phyloP scores from a whole-genome alignment of 2,797 vertebrate genomes.

The Aythya fuligula region DNA sequence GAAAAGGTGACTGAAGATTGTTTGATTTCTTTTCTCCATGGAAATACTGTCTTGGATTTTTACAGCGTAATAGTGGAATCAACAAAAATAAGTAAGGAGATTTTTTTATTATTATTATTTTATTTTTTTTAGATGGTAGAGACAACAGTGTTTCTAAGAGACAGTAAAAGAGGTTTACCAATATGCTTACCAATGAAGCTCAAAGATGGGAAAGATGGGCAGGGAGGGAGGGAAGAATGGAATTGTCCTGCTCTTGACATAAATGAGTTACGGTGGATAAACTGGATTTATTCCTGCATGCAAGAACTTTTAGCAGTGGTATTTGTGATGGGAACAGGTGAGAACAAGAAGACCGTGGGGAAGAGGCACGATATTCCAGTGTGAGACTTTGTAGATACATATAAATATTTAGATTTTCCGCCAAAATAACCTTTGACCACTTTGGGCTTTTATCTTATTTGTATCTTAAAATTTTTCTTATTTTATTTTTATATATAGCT shows the following conservation, averaged over 20 bases:
- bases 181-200: background rate
- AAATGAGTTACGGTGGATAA: background rate
- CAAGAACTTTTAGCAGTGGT: fast-evolving
- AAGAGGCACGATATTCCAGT: background rate
- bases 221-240: background rate
- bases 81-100: background rate
- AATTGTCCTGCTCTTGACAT: background rate
- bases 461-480: background rate
- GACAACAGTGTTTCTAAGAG: background rate
- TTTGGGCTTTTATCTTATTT: background rate
- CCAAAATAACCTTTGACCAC: background rate
- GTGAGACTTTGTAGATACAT: background rate
- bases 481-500: background rate
- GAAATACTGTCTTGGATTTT: background rate
- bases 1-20: background rate
- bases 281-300: background rate
- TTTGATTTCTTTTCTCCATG: background rate
- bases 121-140: background rate
- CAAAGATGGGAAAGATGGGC: background rate
- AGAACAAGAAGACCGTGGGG: background rate
- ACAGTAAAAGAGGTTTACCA: background rate
- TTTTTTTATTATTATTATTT: too few relatives aligned
- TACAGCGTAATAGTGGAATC: background rate
- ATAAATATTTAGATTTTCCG: background rate
- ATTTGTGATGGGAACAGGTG: background rate